phyloP scores from a whole-genome alignment of 2,113 vertebrate genomes.

The Daubentonia madagascariensis region DNA sequence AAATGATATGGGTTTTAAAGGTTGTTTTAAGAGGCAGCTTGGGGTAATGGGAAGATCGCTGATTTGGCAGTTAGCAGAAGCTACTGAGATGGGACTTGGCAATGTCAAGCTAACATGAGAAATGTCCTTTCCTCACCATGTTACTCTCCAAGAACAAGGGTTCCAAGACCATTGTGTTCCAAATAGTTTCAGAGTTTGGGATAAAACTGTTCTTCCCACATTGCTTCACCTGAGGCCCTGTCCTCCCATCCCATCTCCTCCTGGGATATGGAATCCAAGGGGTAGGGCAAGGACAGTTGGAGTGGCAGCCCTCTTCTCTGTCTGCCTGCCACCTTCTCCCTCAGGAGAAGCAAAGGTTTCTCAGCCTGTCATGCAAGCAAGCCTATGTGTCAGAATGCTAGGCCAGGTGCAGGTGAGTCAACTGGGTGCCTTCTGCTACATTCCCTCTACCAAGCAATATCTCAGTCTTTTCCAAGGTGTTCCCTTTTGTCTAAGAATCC shows the following conservation, averaged over 20 bases:
- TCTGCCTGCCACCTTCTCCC: background rate
- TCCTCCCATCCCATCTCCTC: no score
- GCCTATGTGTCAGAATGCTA: background rate
- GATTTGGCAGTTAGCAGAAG: background rate
- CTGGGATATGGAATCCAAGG: background rate
- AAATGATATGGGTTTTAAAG: background rate
- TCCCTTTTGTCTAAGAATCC: background rate
- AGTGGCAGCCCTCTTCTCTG: background rate
- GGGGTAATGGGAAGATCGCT: background rate
- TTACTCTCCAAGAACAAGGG: background rate
- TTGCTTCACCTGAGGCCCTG: background rate
- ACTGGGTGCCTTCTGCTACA: background rate
- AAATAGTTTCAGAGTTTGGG: background rate
- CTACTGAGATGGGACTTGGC: no score
- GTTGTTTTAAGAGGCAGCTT: background rate
- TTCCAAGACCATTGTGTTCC: background rate
- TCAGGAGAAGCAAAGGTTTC: no score
- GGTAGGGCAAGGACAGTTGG: background rate
- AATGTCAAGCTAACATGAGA: background rate
- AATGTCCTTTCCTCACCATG: background rate
- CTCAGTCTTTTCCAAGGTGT: background rate
- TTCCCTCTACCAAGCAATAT: background rate
- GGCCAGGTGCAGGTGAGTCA: background rate
- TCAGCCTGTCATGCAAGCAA: background rate
- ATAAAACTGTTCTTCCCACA: background rate